Base-by-base conservation (phyloP, 2,113 vertebrate species). In the Chunga burmeisteri region DNA sequence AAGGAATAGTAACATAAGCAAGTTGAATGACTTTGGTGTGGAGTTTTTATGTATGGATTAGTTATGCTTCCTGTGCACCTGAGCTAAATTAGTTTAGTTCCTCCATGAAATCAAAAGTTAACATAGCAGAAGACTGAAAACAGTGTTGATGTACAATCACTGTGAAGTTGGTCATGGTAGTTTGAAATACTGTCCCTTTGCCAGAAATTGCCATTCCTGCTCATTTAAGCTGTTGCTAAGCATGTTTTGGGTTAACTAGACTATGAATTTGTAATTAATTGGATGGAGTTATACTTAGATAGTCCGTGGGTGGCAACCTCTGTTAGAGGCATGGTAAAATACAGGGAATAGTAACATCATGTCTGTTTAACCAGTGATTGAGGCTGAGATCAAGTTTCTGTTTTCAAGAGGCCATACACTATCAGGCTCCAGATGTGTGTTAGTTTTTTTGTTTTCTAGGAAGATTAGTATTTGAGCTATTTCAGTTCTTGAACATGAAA, bases 291-390 rank as follows among this genome's bases (percentile, higher is more conserved):
- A 94, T 87, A 91, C 94, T 94, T 93, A 86, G 94, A 47, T 61
- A 70, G 84, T 79, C 84, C 90, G 93, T 90, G 86, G 94, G 96
- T 94, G 96, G 84, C 78, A 90, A 85, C 78, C 92, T 90, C 87
- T 94, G 58, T 65, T 82, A 61, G 66, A 92, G 46, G 21, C 58
- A 62, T 49, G 74, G 70, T 88, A 18, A 91, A 65, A 90, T 84
- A n/a, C 36, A 93, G 44, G 14, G 49, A 77, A 49, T 56, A 79
- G 70, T 63, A 78, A 20, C 70, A 67, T 90, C 47, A 20, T 46
- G 77, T 59, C 52, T 88, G 42, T 89, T 92, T 26, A 91, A 66
- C 40, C 52, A 67, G 34, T 42, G 84, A 34, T 16, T 29, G 32
- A 81, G 56, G 19, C 56, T 49, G 58, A 65, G 27, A n/a, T 79